Percentiles rank a stretch among this genome's conserved stretches.
These are phyloP conservation scores for Drosophila sp. DNA, from an alignment of 1,140 invertebrate species.

Conservation along the genomic window DNA sequence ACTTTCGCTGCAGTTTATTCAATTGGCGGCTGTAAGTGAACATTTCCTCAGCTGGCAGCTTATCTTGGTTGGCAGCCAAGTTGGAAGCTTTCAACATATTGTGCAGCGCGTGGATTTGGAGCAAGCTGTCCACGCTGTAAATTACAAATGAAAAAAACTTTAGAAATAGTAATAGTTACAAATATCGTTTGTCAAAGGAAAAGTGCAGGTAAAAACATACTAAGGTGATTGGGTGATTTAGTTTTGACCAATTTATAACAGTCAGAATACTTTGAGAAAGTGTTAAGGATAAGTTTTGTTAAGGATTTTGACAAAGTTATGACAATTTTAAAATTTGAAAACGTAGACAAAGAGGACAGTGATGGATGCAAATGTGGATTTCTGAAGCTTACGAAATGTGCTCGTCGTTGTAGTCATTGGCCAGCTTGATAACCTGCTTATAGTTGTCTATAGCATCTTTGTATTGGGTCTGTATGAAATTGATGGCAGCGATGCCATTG, in stretches of 20 bases:
- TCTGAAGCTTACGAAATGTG: slow-evolving; percentile 58
- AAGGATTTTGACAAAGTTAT: too few relatives aligned
- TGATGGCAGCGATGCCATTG: slow-evolving; percentile 88
- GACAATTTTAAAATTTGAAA: too few relatives aligned
- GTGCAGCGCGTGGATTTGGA: slow-evolving; percentile 89
- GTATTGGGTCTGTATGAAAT: slow-evolving; percentile 87
- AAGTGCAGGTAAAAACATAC: too few relatives aligned
- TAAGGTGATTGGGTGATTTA: too few relatives aligned
- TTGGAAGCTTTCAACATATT: slow-evolving; percentile 86
- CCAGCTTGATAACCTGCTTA: slow-evolving; percentile 85
- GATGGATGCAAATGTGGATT: too few relatives aligned
- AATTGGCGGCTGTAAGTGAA: slow-evolving; percentile 40
- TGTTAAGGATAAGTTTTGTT: too few relatives aligned
- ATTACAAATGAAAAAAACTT: neutral
- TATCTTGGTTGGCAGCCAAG: neutral
- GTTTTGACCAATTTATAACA: too few relatives aligned
- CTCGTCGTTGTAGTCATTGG: slow-evolving; percentile 63
- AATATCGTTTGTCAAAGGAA: too few relatives aligned
- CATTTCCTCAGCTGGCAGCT: slow-evolving; percentile 15
- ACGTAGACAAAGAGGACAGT: too few relatives aligned
- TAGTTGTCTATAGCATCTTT: slow-evolving; percentile 87
- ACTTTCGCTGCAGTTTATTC: slow-evolving; percentile 87
- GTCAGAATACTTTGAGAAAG: too few relatives aligned
- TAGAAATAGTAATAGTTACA: too few relatives aligned
- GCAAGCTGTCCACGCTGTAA: slow-evolving; percentile 85